Evolutionary conservation across 2,113 vertebrate species (phyloP), one percentile per base, ranked within the genome.

Genomic region (Cyrtonyx montezumae): DNA sequence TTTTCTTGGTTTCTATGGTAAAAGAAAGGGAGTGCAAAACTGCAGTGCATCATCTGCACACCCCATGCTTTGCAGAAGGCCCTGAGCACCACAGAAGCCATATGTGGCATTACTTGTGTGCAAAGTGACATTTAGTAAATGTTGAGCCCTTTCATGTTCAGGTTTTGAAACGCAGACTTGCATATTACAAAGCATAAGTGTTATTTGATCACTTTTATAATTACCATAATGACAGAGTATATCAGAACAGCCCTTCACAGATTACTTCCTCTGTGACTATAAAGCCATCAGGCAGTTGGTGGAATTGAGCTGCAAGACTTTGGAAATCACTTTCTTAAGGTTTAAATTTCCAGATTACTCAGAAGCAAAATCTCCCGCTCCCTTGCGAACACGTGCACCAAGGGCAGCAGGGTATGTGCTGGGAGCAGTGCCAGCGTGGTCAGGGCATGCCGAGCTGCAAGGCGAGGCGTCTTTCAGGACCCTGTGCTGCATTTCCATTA

Each of bases 1-100:
- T 98, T 98, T 98, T 92, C 81, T 96, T 96, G 80, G 96, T 98
- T 98, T 97, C 97, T 97, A 96, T 96, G 97, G 97, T 97, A 96
- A 97, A 93, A 94, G 79, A 87, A 73, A 85, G 61, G 74, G 88
- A 88, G 61, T 65, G 75, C 62, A 86, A 96, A 95, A 83, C 93
- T 93, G 95, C 97, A 95, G 91, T 45, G 71, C 85, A 66, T 85
- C 73, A 85, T 94, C 84, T 88, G 25, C 84, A 92, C 93, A 69
- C 94, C 94, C 92, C 91, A 58, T 96, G 93, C 83, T 96, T 96
- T 87, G 95, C 95, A 97, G 95, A 96, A 91, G 82, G 85, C 79
- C 62, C 43, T 84, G 88, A 78, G 69, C 62, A 65, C 78, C 63
- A 4, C 65, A 80, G 49, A 79, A 91, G 79, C 90, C 86, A 85